Percentiles rank a stretch among this genome's conserved stretches.
Evolutionary conservation across 2,797 vertebrate species (phyloP).

Genomic region (Macrochelys suwanniensis): DNA sequence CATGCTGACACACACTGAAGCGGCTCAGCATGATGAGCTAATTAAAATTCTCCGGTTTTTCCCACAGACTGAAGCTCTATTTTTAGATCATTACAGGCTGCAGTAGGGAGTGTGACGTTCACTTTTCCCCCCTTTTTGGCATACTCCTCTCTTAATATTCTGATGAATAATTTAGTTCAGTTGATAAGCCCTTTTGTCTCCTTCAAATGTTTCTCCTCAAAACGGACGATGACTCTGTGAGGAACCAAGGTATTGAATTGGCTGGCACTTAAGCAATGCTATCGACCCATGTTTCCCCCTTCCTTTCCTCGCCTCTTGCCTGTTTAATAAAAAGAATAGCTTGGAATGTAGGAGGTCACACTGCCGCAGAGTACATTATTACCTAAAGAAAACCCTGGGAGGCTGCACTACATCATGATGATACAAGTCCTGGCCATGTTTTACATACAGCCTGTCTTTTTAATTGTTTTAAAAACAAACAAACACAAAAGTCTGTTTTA

Average conservation of each 20-base stretch:
- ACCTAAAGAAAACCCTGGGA: neutral
- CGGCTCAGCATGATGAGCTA: conserved; percentile 38
- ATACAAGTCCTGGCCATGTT: neutral
- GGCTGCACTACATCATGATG: neutral
- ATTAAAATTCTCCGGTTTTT: conserved; percentile 67
- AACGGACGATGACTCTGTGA: neutral
- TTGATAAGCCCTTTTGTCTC: conserved; percentile 37
- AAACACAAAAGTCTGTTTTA: neutral
- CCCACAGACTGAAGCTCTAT: conserved; percentile 52
- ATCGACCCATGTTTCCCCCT: neutral
- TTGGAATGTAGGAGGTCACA: neutral
- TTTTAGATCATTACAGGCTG: conserved; percentile 62
- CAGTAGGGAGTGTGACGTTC: conserved; percentile 35
- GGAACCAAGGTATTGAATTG: neutral
- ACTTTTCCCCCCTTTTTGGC: neutral
- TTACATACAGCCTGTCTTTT: neutral
- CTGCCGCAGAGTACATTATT: neutral
- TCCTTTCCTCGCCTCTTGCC: neutral
- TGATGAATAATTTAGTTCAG: conserved; percentile 69
- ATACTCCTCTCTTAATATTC: conserved; percentile 51
- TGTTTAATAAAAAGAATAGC: neutral
- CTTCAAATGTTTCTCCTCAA: conserved; percentile 42
- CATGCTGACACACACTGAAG: neutral
- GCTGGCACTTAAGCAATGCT: neutral
- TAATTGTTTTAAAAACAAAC: neutral